These are phyloP conservation scores for Condylura cristata DNA, from an alignment of 2,113 vertebrate species.

Conservation along the genomic window DNA sequence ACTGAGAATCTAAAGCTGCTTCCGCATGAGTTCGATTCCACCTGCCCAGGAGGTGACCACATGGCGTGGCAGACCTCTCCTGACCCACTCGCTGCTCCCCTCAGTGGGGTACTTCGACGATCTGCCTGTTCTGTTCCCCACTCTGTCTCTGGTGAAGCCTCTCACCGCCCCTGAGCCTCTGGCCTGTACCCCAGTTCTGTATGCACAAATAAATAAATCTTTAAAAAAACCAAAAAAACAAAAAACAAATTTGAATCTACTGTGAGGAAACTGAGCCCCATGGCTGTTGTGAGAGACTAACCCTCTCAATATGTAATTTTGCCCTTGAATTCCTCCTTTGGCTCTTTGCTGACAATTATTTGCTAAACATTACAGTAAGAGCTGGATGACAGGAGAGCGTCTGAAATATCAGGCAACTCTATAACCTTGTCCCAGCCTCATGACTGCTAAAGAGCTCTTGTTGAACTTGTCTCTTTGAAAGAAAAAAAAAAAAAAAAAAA, in stretches of 20 bases:
- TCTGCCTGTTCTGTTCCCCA: too few species aligned
- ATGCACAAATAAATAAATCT: too few species aligned
- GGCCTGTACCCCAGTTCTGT: too few species aligned
- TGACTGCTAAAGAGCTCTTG: constrained; percentile 76
- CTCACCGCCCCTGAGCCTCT: too few species aligned
- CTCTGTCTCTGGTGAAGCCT: too few species aligned
- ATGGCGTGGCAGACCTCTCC: too few species aligned
- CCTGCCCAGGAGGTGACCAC: too few species aligned
- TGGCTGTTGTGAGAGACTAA: not conserved
- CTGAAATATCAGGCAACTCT: constrained; percentile 45
- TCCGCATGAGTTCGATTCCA: too few species aligned
- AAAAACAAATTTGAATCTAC: not conserved
- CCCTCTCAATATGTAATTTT: not conserved
- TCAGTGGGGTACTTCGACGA: too few species aligned
- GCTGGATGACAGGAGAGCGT: constrained; percentile 32
- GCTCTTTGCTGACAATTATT: constrained; percentile 62
- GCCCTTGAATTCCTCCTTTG: constrained; percentile 54
- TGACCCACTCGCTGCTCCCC: too few species aligned
- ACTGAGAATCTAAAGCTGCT: too few species aligned
- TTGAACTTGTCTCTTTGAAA: constrained; percentile 72
- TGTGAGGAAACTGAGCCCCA: not conserved
- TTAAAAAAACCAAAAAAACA: too few species aligned
- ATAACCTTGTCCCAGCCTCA: constrained; percentile 68
- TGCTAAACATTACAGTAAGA: constrained; percentile 47
- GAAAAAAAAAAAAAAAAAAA: constrained; percentile 4